Evolutionary conservation across 1,140 invertebrate species (phyloP), one percentile per base, ranked within the genome.

Genomic region (Sipha flava): DNA sequence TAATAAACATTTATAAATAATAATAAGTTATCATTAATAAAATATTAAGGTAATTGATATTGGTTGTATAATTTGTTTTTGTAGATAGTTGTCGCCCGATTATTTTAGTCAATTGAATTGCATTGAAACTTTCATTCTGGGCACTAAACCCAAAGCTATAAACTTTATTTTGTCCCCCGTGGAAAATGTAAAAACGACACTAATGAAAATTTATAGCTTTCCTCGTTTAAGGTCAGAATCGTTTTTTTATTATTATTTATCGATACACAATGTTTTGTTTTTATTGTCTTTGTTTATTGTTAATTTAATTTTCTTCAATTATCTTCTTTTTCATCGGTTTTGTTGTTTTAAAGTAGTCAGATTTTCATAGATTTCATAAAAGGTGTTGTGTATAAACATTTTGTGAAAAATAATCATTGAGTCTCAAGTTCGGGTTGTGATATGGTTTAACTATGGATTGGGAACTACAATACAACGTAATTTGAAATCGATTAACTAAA

Each of bases 171-270:
- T 73, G 49, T 73, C 31, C 47, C 29, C 31, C 49, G 31, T 73
- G 70, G 45, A 52, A 70, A 73, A 73, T 73, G 70, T 54, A 73
- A 73, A 73, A 73, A 73, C 66, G 47, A 52, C 70, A 54, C 45
- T 73, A 73, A 73, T 73, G 70, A 54, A 73, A 52, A 73, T 73
- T 73, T 73, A 73, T 73, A 54, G 49, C 70, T 73, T 37, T 73
- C 6, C 31, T 29, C 49, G 70, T 73, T 73, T 73, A 73, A 73
- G 45, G 49, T 54, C 47, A 52, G 26, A 73, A 73, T 77, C 52
- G 57, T 77, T 77, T 73, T 77, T 77, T 77, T 77, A 77, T 77
- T 77, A 54, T 77, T 77, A 59, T 77, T 77, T 57, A 43, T 77
- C 73, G 49, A 77, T 77, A 57, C 52, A 57, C 21, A 59, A 57